Evolutionary conservation across 2,113 vertebrate genomes (phyloP).

Genomic region (Alethe castanea): DNA sequence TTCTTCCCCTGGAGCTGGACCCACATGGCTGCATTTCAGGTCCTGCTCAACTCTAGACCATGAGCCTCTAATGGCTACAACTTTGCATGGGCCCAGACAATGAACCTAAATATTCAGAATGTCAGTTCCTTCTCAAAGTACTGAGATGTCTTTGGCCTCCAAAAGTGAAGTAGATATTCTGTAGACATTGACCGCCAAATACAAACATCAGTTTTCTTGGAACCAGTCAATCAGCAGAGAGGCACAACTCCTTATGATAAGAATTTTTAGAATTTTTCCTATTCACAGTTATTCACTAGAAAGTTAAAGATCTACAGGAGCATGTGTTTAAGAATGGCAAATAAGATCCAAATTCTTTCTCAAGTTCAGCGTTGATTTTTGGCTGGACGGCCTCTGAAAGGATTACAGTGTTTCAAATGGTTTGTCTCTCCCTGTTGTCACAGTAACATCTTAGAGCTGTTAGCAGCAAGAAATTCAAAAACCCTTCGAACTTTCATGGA

Average conservation of each 20-base stretch:
- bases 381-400: background rate
- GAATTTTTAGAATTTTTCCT: background rate
- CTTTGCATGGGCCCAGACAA: background rate
- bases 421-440: background rate
- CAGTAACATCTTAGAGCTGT: background rate
- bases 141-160: background rate
- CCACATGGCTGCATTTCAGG: background rate
- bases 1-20: background rate
- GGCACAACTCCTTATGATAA: background rate
- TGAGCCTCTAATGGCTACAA: background rate
- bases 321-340: background rate
- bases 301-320: background rate
- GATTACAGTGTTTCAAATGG: background rate
- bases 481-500: background rate
- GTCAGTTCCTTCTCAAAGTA: background rate
- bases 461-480: background rate
- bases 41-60: background rate
- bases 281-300: background rate
- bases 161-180: background rate
- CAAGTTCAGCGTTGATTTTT: background rate
- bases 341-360: background rate
- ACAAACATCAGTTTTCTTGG: background rate
- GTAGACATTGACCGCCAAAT: background rate
- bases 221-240: background rate
- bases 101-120: background rate